Evolutionary conservation across 2,888 invertebrate species (phyloP).

Genomic region (Odontomyia ornata): DNA sequence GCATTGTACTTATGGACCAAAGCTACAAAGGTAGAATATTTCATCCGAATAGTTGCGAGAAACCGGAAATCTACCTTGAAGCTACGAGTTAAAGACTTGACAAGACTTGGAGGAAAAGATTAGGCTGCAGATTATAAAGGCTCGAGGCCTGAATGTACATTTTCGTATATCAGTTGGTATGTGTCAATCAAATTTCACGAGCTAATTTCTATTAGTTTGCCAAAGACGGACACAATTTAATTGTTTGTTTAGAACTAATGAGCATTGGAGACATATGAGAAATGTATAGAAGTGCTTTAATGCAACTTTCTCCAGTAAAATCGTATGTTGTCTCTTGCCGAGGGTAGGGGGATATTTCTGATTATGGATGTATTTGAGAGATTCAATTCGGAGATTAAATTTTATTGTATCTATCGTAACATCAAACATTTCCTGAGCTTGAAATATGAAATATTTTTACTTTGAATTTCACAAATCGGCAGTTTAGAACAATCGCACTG

Average conservation of each 20-base stretch:
- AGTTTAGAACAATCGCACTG: too few species aligned
- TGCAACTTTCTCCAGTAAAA: background rate
- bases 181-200: slow-evolving; percentile 18
- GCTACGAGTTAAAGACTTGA: background rate
- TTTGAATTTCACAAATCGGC: too few species aligned
- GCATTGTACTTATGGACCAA: background rate
- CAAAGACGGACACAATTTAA: background rate
- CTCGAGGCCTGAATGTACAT: background rate
- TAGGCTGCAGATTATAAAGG: background rate
- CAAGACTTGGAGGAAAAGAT: background rate
- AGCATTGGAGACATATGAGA: background rate
- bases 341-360: background rate
- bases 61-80: slow-evolving; percentile 38
- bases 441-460: too few species aligned
- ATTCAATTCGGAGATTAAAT: background rate
- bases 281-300: background rate
- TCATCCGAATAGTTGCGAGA: slow-evolving; percentile 1
- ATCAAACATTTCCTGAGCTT: too few species aligned
- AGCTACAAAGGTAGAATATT: background rate
- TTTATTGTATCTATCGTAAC: too few species aligned
- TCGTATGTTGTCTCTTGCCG: background rate
- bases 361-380: background rate
- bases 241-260: background rate
- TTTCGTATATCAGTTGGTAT: background rate
- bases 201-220: background rate